phyloP scores from a whole-genome alignment of 2,888 invertebrate genomes.

The Anticlea derivata region DNA sequence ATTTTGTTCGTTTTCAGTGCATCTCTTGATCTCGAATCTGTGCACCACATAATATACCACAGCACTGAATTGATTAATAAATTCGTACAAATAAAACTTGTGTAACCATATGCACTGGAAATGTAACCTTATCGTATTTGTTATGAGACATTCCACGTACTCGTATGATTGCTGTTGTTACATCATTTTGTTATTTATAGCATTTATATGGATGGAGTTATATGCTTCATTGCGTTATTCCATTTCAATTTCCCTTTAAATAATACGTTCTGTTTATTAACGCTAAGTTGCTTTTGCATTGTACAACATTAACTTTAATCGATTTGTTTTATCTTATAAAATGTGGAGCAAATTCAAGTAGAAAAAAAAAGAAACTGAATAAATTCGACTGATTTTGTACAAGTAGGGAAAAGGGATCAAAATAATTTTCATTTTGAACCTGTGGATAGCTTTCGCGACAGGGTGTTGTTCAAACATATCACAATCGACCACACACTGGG shows the following conservation, averaged over 20 bases:
- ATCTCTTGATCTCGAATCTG: slow-evolving; percentile 14
- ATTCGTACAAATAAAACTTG: not conserved
- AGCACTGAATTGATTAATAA: not conserved
- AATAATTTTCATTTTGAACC: slow-evolving; percentile 60
- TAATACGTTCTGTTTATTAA: slow-evolving; percentile 1
- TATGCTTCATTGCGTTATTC: not conserved
- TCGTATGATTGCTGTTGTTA: slow-evolving; percentile 14
- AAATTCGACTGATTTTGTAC: slow-evolving; percentile 62
- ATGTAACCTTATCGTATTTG: slow-evolving; percentile 33
- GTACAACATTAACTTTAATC: too few species aligned
- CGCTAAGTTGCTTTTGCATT: too few species aligned
- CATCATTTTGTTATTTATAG: slow-evolving; percentile 22
- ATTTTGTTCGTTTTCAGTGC: slow-evolving; percentile 46
- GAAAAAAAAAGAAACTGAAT: slow-evolving; percentile 29
- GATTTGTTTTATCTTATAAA: slow-evolving; percentile 13
- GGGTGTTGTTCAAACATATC: slow-evolving; percentile 76
- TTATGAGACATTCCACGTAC: slow-evolving; percentile 61
- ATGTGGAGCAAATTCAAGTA: slow-evolving; percentile 38
- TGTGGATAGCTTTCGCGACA: slow-evolving; percentile 64
- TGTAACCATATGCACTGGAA: slow-evolving; percentile 44
- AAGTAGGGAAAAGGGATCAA: slow-evolving; percentile 64
- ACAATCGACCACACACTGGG: slow-evolving; percentile 41
- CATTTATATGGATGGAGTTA: slow-evolving; percentile 18
- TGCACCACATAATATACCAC: too few species aligned
- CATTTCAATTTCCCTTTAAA: not conserved